Evolutionary conservation across 2,797 vertebrate genomes (phyloP).

Genomic region (Sebastes baramenuke): DNA sequence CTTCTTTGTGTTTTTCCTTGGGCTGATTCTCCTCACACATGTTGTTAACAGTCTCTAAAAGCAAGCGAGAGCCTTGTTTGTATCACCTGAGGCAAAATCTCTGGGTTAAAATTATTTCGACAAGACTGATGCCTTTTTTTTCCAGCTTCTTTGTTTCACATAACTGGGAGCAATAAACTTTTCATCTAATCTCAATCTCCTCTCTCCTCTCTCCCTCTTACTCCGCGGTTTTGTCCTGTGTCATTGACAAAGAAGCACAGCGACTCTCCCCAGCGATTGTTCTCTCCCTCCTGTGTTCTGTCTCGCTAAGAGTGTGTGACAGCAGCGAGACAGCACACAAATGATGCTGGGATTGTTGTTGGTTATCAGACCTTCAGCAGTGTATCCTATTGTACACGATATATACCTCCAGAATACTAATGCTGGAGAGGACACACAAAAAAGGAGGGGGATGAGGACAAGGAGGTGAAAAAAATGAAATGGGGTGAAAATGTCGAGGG

Average conservation of each 20-base stretch:
- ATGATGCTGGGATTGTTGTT: slow-evolving; percentile 59
- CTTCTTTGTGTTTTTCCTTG: background rate
- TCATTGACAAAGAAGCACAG: slow-evolving; percentile 52
- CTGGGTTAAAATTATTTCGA: slow-evolving; percentile 24
- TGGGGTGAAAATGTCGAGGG: background rate
- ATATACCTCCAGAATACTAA: slow-evolving; percentile 42
- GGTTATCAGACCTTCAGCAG: slow-evolving; percentile 54
- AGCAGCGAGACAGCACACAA: slow-evolving; percentile 52
- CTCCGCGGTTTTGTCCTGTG: slow-evolving; percentile 32
- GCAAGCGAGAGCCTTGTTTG: slow-evolving; percentile 13
- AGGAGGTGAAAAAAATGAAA: slow-evolving; percentile 1
- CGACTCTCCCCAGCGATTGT: slow-evolving; percentile 48
- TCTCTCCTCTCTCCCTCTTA: background rate
- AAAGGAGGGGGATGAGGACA: background rate
- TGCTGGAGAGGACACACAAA: slow-evolving; percentile 13
- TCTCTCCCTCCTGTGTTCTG: slow-evolving; percentile 40
- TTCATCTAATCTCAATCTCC: slow-evolving; percentile 48
- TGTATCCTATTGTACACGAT: slow-evolving; percentile 41
- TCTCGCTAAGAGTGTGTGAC: slow-evolving; percentile 57
- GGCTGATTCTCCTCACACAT: background rate
- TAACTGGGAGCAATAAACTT: slow-evolving; percentile 51
- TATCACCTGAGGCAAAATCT: slow-evolving; percentile 35
- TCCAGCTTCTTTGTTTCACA: slow-evolving; percentile 35
- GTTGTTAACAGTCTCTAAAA: slow-evolving; percentile 2
- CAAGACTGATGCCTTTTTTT: slow-evolving; percentile 20